Evolutionary conservation across 2,888 invertebrate genomes (phyloP).

Genomic region (Myopa testacea): DNA sequence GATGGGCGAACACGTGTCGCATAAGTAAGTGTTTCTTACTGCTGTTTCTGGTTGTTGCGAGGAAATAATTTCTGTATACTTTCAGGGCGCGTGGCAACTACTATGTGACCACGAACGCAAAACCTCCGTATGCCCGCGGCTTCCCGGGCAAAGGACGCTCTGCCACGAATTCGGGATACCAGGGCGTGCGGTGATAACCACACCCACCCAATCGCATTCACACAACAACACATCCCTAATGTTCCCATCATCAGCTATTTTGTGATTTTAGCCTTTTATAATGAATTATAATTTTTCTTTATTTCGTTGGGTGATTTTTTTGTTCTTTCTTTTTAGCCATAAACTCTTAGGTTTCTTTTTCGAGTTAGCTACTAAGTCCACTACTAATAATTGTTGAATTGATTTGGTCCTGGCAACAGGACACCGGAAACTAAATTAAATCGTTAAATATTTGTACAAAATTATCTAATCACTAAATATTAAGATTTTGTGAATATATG

Average conservation of each 20-base stretch:
- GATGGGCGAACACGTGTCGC: conserved; percentile 87
- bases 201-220: background rate
- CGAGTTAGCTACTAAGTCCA: background rate
- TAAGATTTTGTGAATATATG: background rate
- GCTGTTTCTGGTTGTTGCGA: background rate
- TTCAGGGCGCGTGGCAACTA: conserved; percentile 84
- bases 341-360: background rate
- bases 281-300: background rate
- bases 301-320: conserved; percentile 8
- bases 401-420: no score
- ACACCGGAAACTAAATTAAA: no score
- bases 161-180: conserved; percentile 60
- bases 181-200: conserved; percentile 59
- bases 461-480: conserved; percentile 16
- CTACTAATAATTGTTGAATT: no score
- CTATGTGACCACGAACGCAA: conserved; percentile 87
- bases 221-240: background rate
- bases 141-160: conserved; percentile 75
- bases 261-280: conserved; percentile 30
- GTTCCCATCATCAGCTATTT: background rate
- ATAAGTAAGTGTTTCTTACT: conserved; percentile 71
- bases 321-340: conserved; percentile 10
- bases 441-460: conserved; percentile 4
- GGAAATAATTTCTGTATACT: background rate
- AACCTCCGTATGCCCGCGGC: conserved; percentile 87